Percentiles rank a stretch among this genome's conserved stretches.
Conservation (phyloP, 2,797 vertebrate genomes). For the Sebastes glaucus region DNA sequence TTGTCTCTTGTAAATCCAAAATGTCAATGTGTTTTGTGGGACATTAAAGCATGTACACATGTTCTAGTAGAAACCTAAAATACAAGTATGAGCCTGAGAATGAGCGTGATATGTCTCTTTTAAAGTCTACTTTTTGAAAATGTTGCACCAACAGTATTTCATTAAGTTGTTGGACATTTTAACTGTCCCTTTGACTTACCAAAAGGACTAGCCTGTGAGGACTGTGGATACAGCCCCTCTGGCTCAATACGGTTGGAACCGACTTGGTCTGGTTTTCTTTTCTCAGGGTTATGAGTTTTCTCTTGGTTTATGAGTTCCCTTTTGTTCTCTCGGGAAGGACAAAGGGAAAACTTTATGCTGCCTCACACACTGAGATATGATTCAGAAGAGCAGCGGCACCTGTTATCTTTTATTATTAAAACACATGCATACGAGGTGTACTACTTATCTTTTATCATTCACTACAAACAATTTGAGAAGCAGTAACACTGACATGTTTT, state of each 20-base stretch:
- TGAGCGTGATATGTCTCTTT: background rate
- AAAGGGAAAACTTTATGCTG: conserved; percentile 23
- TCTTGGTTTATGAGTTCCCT: conserved; percentile 21
- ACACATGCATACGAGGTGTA: background rate
- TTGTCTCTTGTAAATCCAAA: background rate
- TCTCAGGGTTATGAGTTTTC: conserved; percentile 32
- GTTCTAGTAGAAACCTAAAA: background rate
- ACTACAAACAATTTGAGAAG: conserved; percentile 19
- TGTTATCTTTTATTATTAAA: conserved; percentile 38
- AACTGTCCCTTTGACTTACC: background rate
- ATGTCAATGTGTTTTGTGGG: background rate
- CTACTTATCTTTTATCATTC: conserved; percentile 40
- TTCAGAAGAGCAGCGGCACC: conserved; percentile 7
- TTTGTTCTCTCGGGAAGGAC: conserved; percentile 23
- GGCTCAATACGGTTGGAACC: background rate
- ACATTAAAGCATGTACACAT: background rate
- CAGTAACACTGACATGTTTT: conserved; percentile 1
- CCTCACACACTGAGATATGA: conserved; percentile 12
- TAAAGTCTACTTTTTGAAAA: background rate
- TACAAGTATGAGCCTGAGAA: background rate
- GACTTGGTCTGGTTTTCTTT: background rate
- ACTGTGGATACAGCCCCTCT: background rate
- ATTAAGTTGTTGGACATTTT: background rate
- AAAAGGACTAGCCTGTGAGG: background rate
- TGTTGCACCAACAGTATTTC: background rate